phyloP scores from a whole-genome alignment of 2,888 invertebrate genomes.

The Stegophylla sp. region DNA sequence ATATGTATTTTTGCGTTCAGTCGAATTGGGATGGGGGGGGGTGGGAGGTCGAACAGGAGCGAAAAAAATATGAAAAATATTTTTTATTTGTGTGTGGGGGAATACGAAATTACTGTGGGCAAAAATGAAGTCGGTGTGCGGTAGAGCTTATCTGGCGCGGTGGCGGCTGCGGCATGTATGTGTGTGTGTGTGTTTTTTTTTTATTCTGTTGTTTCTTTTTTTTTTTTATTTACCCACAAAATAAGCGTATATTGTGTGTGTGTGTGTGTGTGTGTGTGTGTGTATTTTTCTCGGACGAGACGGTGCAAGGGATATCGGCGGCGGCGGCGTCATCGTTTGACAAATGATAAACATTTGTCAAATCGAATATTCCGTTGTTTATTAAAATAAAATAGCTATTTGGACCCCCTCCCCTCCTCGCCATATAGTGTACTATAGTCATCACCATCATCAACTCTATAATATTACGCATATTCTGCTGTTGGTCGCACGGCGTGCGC shows the following conservation, averaged over 20 bases:
- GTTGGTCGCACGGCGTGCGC: neutral
- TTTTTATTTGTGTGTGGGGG: slow-evolving; percentile 28
- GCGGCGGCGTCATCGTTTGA: slow-evolving; percentile 32
- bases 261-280: too few species aligned
- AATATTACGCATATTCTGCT: too few species aligned
- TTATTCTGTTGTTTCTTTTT: neutral
- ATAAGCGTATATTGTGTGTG: too few species aligned
- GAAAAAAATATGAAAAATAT: slow-evolving; percentile 38
- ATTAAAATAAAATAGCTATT: slow-evolving; percentile 59
- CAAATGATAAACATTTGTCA: slow-evolving; percentile 56
- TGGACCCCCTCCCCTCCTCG: slow-evolving; percentile 21
- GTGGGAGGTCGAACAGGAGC: neutral
- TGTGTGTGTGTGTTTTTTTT: slow-evolving; percentile 25
- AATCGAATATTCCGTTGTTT: slow-evolving; percentile 53
- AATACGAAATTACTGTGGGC: slow-evolving; percentile 52
- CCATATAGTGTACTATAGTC: slow-evolving; percentile 9
- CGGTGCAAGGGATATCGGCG: slow-evolving; percentile 39
- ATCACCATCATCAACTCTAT: slow-evolving; percentile 40
- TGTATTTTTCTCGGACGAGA: slow-evolving; percentile 36
- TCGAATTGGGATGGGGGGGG: neutral
- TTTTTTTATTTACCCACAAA: neutral
- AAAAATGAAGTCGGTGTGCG: slow-evolving; percentile 58
- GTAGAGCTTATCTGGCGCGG: slow-evolving; percentile 51
- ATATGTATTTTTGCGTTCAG: neutral
- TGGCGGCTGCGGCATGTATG: neutral